Percentiles rank a stretch among this genome's conserved stretches.
Evolutionary conservation across 2,797 vertebrate species (phyloP).

Genomic region (Chaetophractus vellerosus): DNA sequence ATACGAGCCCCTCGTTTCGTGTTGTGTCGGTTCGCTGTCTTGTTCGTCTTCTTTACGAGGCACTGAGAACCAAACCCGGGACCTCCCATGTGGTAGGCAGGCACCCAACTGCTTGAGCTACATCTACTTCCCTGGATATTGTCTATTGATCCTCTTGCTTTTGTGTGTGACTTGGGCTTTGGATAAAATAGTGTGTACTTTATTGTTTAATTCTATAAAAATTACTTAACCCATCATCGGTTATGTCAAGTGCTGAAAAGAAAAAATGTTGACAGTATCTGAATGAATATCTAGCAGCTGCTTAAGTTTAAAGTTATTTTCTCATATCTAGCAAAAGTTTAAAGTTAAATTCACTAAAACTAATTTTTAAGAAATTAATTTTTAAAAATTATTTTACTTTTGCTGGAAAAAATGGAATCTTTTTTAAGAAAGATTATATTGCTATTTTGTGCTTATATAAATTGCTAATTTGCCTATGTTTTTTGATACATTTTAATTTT

Average conservation of each 20-base stretch:
- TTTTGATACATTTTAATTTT: not conserved
- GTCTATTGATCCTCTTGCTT: not conserved
- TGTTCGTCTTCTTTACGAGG: too few species aligned
- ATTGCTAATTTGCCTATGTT: constrained; percentile 15
- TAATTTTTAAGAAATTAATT: constrained; percentile 31
- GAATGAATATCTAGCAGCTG: not conserved
- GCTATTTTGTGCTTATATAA: not conserved
- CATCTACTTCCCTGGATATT: too few species aligned
- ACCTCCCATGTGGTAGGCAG: too few species aligned
- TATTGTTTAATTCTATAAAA: constrained; percentile 20
- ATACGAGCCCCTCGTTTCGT: too few species aligned
- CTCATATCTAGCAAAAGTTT: not conserved
- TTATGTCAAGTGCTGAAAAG: constrained; percentile 18
- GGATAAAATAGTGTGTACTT: not conserved
- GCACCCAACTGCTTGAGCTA: too few species aligned
- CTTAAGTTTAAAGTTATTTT: constrained; percentile 18
- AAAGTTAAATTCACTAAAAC: constrained; percentile 30
- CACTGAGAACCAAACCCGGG: too few species aligned
- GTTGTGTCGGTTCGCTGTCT: too few species aligned
- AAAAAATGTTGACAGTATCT: not conserved
- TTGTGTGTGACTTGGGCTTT: constrained; percentile 29
- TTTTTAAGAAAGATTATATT: not conserved
- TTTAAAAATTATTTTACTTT: constrained; percentile 3
- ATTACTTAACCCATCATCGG: not conserved
- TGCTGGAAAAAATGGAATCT: not conserved